Conservation (phyloP, 2,113 vertebrate genomes). For the Aptenodytes patagonicus region DNA sequence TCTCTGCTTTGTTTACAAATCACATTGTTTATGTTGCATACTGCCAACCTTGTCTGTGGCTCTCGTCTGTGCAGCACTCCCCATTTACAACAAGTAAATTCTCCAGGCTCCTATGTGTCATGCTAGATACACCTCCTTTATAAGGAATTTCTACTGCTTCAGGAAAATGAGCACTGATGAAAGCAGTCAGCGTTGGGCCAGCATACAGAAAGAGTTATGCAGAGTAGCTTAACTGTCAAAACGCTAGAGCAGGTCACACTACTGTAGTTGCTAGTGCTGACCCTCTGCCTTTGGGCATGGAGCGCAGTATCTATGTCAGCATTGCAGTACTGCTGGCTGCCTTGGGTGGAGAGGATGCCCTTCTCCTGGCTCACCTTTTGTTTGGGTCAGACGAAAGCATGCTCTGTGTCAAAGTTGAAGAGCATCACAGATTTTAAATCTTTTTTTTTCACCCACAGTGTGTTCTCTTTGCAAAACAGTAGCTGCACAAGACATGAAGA, state of each 20-base stretch:
- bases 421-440: not conserved
- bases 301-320: not conserved
- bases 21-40: not conserved
- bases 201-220: not conserved
- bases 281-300: not conserved
- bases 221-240: not conserved
- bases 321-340: not conserved
- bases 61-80: not conserved
- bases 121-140: not conserved
- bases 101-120: not conserved
- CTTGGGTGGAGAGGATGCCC: not conserved
- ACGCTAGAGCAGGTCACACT: not conserved
- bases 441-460: not conserved
- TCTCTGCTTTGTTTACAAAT: not conserved
- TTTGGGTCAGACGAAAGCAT: not conserved
- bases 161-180: not conserved
- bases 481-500: not conserved
- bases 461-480: not conserved
- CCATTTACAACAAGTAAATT: not conserved
- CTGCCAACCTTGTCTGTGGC: not conserved
- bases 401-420: not conserved
- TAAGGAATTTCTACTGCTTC: not conserved
- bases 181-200: not conserved
- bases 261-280: not conserved
- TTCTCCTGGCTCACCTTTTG: not conserved